Percentiles rank a stretch among this genome's conserved stretches.
Evolutionary conservation across 1,140 invertebrate species (phyloP).

Genomic region (Apis cerana): DNA sequence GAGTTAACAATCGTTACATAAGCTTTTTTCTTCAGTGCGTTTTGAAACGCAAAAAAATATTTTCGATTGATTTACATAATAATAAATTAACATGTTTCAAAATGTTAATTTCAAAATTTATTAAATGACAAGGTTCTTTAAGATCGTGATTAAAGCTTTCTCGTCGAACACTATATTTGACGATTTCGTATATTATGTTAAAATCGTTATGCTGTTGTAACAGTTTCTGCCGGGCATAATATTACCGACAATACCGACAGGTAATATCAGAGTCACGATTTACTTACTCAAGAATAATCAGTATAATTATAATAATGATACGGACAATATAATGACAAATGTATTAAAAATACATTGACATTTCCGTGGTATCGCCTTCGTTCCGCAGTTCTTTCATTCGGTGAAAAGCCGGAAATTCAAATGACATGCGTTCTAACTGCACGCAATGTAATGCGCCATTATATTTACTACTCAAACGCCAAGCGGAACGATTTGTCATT

Average conservation of each 20-base stretch:
- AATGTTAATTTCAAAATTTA: neutral
- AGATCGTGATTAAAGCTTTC: neutral
- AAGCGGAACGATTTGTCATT: constrained; percentile 41
- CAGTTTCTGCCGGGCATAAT: constrained; percentile 16
- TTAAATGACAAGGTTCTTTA: neutral
- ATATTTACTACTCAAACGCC: constrained; percentile 2
- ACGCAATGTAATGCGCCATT: constrained; percentile 30
- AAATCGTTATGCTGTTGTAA: constrained; percentile 2
- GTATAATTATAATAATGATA: constrained; percentile 25
- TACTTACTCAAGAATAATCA: constrained; percentile 28
- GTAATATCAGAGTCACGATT: constrained; percentile 45
- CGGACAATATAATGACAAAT: constrained; percentile 26
- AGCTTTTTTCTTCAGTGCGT: constrained; percentile 21
- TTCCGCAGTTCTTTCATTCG: constrained; percentile 28
- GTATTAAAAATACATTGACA: neutral
- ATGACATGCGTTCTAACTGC: constrained; percentile 31
- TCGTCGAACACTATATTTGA: neutral
- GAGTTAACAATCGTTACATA: constrained; percentile 8
- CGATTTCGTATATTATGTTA: neutral
- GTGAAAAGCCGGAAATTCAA: constrained; percentile 54
- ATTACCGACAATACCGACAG: constrained; percentile 28
- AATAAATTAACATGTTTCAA: neutral
- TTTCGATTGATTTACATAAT: constrained; percentile 16
- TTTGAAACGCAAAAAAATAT: neutral
- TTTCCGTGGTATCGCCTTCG: constrained; percentile 39